Base-by-base conservation (phyloP, 2,797 vertebrate species). In the Xenops minutus region DNA sequence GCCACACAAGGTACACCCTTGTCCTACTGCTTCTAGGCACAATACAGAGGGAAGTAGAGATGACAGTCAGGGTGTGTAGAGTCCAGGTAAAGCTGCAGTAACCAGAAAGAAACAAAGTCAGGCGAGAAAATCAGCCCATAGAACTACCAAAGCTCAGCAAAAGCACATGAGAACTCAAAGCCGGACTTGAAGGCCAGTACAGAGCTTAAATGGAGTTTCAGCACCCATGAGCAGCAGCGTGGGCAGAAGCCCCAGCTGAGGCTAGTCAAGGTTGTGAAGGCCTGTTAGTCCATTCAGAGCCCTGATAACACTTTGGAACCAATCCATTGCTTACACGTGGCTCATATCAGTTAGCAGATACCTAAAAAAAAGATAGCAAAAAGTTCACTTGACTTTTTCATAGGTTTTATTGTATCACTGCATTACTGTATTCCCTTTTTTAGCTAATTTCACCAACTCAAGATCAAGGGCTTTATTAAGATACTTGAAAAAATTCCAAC, bases 151-250 rank as follows among this genome's bases (percentile, higher is more conserved):
- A 36, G 0, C 9, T 12, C 32, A 2, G 1, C 7, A 48, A 11
- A 49, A 11, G 15, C 6, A 23, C 2, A 37, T 5, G 0, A 15
- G 4, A 80, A 3, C 5, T 29, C 1, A 44, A 58, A 43, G 0
- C 3, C 0, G 0, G 1, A 2, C 0, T 2, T 2, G 0, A 14
- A 1, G 0, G 0, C 14, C 58, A 72, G 20, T 11, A 6, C 67
- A 67, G 64, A 85, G 36, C 17, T 73, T 24, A 55, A 67, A 36
- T 27, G 7, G 39, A 59, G 36, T 9, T 77, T 10, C 24, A n/a
- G 34, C 39, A 67, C 10, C 22, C 3, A 2, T 2, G 22, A 29
- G 58, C 46, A 81, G 44, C 20, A 58, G n/a, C 0, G 0, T 46
- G 73, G 62, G 39, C 2, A 3, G 73, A 30, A 63, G 39, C 26